A percentile compares a stretch with the other conserved stretches of the same genome.
Conservation (phyloP, 2,888 invertebrate genomes). For the Ormyrus labotus region DNA sequence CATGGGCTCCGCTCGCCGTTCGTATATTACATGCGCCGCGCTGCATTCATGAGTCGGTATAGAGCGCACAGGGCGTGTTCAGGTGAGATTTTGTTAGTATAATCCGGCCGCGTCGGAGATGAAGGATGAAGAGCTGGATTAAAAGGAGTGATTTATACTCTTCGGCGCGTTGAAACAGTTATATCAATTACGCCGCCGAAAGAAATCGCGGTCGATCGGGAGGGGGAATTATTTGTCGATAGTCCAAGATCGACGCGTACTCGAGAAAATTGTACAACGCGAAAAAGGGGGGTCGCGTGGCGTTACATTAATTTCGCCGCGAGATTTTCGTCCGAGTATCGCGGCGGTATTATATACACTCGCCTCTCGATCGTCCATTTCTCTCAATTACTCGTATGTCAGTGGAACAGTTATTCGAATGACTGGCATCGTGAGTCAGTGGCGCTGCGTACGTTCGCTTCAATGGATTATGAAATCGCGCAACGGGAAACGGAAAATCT, state of each 20-base stretch:
- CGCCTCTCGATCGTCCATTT: slow-evolving; percentile 26
- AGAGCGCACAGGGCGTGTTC: slow-evolving; percentile 16
- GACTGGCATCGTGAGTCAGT: slow-evolving; percentile 29
- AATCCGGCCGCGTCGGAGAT: slow-evolving; percentile 16
- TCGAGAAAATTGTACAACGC: background rate
- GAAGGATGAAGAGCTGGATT: slow-evolving; percentile 11
- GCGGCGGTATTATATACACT: background rate
- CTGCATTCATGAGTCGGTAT: too few species aligned
- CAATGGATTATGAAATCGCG: slow-evolving; percentile 44
- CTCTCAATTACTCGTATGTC: slow-evolving; percentile 43
- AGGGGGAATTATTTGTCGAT: too few species aligned
- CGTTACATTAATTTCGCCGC: background rate
- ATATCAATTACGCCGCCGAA: slow-evolving; percentile 7
- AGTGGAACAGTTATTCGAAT: slow-evolving; percentile 45
- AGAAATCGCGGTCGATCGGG: too few species aligned
- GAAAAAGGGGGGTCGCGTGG: background rate
- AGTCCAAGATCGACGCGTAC: too few species aligned
- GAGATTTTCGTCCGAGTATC: too few species aligned
- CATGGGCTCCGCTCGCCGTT: too few species aligned
- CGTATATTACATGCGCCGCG: too few species aligned
- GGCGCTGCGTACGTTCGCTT: background rate
- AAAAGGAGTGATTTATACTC: slow-evolving; percentile 13
- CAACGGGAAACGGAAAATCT: slow-evolving; percentile 52
- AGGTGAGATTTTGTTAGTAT: slow-evolving; percentile 36
- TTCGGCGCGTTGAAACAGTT: slow-evolving; percentile 12